Conservation (phyloP, 2,888 invertebrate genomes). For the Chalcosyrphus nemorum region DNA sequence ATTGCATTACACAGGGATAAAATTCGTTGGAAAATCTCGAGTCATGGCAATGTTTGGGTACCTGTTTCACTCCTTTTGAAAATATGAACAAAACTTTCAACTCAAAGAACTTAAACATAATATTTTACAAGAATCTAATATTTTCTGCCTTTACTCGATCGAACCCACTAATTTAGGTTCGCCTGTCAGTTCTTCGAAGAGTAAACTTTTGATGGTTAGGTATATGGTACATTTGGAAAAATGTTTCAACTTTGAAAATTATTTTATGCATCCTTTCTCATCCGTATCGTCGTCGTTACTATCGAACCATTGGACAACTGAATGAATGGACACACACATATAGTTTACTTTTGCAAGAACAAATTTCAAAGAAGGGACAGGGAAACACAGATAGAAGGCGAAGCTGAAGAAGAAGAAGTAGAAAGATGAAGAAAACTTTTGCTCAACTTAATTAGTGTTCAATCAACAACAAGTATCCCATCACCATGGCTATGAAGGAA, state of each 20-base stretch:
- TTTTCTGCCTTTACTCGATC: slow-evolving; percentile 53
- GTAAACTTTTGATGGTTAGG: slow-evolving; percentile 66
- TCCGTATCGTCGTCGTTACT: slow-evolving; percentile 40
- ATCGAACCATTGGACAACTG: slow-evolving; percentile 52
- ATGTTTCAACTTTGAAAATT: slow-evolving; percentile 67
- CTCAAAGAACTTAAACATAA: slow-evolving; percentile 67
- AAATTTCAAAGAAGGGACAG: neutral
- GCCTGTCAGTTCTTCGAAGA: slow-evolving; percentile 63
- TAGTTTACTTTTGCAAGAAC: slow-evolving; percentile 39
- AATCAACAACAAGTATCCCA: slow-evolving; percentile 79
- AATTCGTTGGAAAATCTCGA: no score
- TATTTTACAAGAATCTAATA: slow-evolving; percentile 68
- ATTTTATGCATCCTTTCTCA: slow-evolving; percentile 64
- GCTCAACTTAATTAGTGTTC: slow-evolving; percentile 81
- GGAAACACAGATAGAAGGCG: slow-evolving; percentile 4
- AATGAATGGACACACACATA: slow-evolving; percentile 66
- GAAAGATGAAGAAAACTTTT: slow-evolving; percentile 65
- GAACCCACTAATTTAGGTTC: slow-evolving; percentile 70
- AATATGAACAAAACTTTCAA: slow-evolving; percentile 50
- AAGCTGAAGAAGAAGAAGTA: slow-evolving; percentile 6
- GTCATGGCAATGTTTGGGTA: no score
- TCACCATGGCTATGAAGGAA: slow-evolving; percentile 62
- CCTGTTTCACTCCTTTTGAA: slow-evolving; percentile 13
- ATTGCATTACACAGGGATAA: no score
- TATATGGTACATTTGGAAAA: slow-evolving; percentile 46